phyloP scores from a whole-genome alignment of 2,797 vertebrate species.

The Sternotherus odoratus region DNA sequence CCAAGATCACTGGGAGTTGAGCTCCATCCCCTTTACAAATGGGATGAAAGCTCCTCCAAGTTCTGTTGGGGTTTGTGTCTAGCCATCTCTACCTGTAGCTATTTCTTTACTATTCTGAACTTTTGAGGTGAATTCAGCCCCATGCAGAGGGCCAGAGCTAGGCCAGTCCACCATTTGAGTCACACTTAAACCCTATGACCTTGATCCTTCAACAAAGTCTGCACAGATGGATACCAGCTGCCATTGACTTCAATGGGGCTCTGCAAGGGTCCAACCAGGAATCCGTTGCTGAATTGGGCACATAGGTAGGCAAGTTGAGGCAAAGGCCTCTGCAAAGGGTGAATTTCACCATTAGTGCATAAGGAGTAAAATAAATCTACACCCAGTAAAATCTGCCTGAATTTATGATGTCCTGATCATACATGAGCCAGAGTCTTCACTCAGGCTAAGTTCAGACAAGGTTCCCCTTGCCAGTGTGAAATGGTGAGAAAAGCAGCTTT shows the following conservation, averaged over 20 bases:
- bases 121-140: accelerated
- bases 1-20: background rate
- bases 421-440: background rate
- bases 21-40: too few species aligned
- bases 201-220: background rate
- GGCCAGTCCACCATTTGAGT: background rate
- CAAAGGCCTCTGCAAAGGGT: background rate
- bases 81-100: background rate
- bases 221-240: background rate
- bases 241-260: background rate
- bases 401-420: background rate
- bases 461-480: background rate
- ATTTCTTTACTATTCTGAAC: background rate
- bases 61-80: background rate
- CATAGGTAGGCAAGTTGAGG: background rate
- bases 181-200: background rate
- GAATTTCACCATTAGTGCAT: background rate
- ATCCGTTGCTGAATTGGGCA: background rate
- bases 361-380: background rate
- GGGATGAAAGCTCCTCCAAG: background rate
- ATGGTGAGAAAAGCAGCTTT: background rate
- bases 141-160: background rate
- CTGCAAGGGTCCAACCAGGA: background rate
- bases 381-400: background rate
- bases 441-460: background rate